Evolutionary conservation across 2,113 vertebrate species (phyloP).

Genomic region (Cynocephalus volans): DNA sequence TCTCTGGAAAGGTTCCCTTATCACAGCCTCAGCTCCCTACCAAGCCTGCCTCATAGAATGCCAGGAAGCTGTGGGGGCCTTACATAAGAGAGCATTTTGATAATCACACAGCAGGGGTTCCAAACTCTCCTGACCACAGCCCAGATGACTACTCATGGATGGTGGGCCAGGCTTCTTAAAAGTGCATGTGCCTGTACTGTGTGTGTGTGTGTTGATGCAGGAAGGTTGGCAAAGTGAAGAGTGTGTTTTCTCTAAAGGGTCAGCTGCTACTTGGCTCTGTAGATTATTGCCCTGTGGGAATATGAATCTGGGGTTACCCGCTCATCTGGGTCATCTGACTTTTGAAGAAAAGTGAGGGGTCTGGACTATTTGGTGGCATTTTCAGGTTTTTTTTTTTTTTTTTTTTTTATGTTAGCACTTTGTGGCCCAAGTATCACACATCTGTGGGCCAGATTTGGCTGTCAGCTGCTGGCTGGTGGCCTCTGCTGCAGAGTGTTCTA

Average conservation of each 20-base stretch:
- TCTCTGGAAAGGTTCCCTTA: background rate
- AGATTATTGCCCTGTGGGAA: background rate
- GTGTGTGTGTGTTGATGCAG: background rate
- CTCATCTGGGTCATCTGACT: conserved; percentile 19
- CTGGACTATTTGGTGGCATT: background rate
- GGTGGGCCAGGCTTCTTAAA: background rate
- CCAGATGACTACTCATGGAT: background rate
- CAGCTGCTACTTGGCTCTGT: background rate
- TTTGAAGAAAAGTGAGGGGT: conserved; percentile 53
- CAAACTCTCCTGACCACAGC: background rate
- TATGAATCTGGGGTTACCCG: background rate
- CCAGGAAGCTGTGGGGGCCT: background rate
- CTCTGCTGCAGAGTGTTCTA: conserved; percentile 47
- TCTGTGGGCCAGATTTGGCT: conserved; percentile 77
- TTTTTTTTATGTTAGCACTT: too few species aligned
- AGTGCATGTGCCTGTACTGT: background rate
- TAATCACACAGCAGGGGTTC: background rate
- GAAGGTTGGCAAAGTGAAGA: background rate
- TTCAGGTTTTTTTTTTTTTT: background rate
- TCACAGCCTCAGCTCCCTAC: background rate
- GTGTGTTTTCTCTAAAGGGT: background rate
- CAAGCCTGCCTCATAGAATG: background rate
- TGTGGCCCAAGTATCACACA: conserved; percentile 56
- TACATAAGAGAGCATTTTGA: background rate
- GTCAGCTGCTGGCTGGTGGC: background rate